Evolutionary conservation across 2,113 vertebrate species (phyloP).

Genomic region (Lagopus muta): DNA sequence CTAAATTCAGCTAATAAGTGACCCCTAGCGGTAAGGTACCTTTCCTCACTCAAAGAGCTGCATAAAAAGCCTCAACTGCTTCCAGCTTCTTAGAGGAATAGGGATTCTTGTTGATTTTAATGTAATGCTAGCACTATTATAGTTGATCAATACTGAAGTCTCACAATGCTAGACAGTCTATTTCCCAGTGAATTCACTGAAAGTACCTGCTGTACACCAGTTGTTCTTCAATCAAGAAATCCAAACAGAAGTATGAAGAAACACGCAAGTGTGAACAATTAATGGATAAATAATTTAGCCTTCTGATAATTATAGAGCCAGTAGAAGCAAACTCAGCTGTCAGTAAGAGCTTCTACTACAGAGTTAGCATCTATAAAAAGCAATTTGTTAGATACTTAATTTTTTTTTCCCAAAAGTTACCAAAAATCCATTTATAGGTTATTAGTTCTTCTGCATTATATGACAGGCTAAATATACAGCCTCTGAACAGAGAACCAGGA

Average conservation of each 20-base stretch:
- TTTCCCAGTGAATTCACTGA: background rate
- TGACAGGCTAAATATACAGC: background rate
- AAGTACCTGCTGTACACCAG: background rate
- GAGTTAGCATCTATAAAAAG: background rate
- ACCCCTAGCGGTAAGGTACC: slow-evolving; percentile 62
- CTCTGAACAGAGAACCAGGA: background rate
- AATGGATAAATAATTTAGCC: background rate
- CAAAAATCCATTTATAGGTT: background rate
- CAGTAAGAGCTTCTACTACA: background rate
- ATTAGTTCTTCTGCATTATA: background rate
- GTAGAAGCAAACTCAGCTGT: background rate
- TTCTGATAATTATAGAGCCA: background rate
- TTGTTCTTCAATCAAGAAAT: background rate
- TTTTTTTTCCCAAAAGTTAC: background rate
- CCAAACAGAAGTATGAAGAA: background rate
- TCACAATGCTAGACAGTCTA: background rate
- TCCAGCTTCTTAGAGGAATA: background rate
- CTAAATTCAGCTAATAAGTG: slow-evolving; percentile 68
- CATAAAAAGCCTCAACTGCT: background rate
- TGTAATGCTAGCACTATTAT: rapidly evolving
- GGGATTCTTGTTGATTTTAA: background rate
- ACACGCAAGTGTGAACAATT: background rate
- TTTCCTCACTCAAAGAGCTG: background rate
- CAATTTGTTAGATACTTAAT: rapidly evolving
- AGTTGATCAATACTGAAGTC: background rate